A percentile compares a stretch with the other conserved stretches of the same genome.
phyloP scores from a whole-genome alignment of 2,797 vertebrate genomes.

The Myripristis jacobus region DNA sequence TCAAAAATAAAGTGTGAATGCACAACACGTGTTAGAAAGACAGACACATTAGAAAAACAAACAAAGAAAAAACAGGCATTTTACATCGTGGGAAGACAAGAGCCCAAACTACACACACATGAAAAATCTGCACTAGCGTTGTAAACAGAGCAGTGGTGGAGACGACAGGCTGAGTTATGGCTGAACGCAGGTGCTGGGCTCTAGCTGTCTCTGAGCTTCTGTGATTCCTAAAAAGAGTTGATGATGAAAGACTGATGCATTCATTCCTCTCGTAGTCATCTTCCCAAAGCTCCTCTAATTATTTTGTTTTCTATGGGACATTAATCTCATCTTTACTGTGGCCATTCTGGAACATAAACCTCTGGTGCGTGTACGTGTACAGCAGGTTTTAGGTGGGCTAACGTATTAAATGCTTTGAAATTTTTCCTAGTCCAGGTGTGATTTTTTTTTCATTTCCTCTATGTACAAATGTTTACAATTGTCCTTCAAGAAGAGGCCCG shows the following conservation, averaged over 20 bases:
- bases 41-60: constrained; percentile 8
- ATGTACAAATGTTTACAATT: constrained; percentile 85
- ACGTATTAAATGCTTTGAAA: constrained; percentile 76
- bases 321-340: constrained; percentile 59
- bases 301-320: constrained; percentile 15
- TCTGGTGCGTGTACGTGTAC: constrained; percentile 64
- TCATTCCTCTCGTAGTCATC: constrained; percentile 10
- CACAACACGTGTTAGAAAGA: constrained; percentile 44
- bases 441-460: constrained; percentile 71
- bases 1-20: constrained; percentile 34
- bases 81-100: constrained; percentile 56
- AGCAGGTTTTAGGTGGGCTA: constrained; percentile 78
- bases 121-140: constrained; percentile 13
- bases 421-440: constrained; percentile 72
- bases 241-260: constrained; percentile 43
- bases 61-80: constrained; percentile 20
- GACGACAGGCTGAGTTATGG: constrained; percentile 39
- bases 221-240: constrained; percentile 43
- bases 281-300: no score
- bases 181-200: constrained; percentile 22
- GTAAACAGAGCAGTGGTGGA: constrained; percentile 44
- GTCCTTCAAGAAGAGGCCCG: constrained; percentile 85
- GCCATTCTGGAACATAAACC: constrained; percentile 55
- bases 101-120: constrained; percentile 28
- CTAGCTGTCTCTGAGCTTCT: background rate